phyloP scores from a whole-genome alignment of 2,797 vertebrate species.

The Phrynocephalus forsythii region DNA sequence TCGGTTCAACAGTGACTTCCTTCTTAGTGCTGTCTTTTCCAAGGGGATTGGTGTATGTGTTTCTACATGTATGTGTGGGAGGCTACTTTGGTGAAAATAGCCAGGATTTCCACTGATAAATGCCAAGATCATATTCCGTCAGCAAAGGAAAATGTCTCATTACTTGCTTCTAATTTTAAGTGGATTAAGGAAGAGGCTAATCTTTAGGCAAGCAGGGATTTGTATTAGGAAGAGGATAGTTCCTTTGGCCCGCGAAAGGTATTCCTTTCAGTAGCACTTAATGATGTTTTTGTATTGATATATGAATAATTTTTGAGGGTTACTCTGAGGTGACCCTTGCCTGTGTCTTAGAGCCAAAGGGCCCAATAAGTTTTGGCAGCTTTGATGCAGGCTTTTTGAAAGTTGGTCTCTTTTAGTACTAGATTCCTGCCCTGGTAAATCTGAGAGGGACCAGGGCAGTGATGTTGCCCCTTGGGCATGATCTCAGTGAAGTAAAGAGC shows the following conservation, averaged over 20 bases:
- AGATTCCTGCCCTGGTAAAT: not conserved
- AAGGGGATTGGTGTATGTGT: too few species aligned
- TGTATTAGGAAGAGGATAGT: not conserved
- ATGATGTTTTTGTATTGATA: not conserved
- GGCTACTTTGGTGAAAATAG: not conserved
- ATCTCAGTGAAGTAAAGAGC: conserved; percentile 5
- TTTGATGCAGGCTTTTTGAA: not conserved
- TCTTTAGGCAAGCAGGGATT: not conserved
- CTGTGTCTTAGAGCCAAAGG: not conserved
- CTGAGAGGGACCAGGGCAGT: not conserved
- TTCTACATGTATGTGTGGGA: not conserved
- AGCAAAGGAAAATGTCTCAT: not conserved
- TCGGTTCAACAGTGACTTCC: not conserved
- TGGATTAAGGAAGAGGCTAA: not conserved
- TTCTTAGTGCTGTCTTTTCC: too few species aligned
- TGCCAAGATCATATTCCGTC: not conserved
- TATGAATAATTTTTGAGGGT: not conserved
- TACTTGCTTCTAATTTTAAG: not conserved
- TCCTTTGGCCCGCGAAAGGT: not conserved
- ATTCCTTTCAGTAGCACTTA: not conserved
- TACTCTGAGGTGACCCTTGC: not conserved
- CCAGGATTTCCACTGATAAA: not conserved
- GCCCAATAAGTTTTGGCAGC: not conserved
- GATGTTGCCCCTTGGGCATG: conserved; percentile 21
- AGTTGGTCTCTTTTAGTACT: not conserved